These are phyloP conservation scores for Cydia pomonella DNA, from an alignment of 1,140 invertebrate species.

Conservation along the genomic window DNA sequence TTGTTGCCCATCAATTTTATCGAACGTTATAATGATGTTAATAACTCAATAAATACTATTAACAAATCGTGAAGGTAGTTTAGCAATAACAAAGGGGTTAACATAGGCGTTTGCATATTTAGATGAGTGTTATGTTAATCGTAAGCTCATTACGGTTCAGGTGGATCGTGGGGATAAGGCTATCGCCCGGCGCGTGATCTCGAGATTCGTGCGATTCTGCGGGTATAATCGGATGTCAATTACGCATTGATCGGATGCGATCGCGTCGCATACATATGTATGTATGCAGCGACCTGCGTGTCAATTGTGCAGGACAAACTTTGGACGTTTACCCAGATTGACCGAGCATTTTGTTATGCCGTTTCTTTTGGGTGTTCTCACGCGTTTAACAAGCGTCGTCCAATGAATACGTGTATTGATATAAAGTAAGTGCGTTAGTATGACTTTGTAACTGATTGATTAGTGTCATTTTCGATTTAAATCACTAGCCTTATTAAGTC, in stretches of 20 bases:
- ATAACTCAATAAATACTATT: slow-evolving; percentile 6
- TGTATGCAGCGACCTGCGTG: slow-evolving; percentile 58
- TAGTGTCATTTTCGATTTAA: too few relatives aligned
- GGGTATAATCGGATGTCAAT: slow-evolving; percentile 56
- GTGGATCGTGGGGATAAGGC: slow-evolving; percentile 57
- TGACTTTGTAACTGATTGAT: too few relatives aligned
- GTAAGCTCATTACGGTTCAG: slow-evolving; percentile 64
- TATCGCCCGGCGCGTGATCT: slow-evolving; percentile 67
- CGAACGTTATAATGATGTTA: slow-evolving; percentile 18
- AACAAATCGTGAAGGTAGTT: slow-evolving; percentile 21
- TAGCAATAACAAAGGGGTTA: slow-evolving; percentile 26
- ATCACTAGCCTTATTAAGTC: too few relatives aligned
- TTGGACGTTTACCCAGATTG: slow-evolving; percentile 34
- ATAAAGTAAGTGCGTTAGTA: not conserved
- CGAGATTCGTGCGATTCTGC: slow-evolving; percentile 63
- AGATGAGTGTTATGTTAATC: slow-evolving; percentile 58
- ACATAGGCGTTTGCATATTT: slow-evolving; percentile 30
- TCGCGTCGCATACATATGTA: slow-evolving; percentile 72
- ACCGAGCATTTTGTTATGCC: not conserved
- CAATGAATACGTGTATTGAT: not conserved
- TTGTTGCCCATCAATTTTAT: slow-evolving; percentile 27
- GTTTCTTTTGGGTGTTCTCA: not conserved
- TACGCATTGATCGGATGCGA: slow-evolving; percentile 67
- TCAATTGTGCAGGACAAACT: slow-evolving; percentile 20
- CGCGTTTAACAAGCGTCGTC: not conserved